phyloP scores from a whole-genome alignment of 2,888 invertebrate genomes.

The Agrotis clavis region DNA sequence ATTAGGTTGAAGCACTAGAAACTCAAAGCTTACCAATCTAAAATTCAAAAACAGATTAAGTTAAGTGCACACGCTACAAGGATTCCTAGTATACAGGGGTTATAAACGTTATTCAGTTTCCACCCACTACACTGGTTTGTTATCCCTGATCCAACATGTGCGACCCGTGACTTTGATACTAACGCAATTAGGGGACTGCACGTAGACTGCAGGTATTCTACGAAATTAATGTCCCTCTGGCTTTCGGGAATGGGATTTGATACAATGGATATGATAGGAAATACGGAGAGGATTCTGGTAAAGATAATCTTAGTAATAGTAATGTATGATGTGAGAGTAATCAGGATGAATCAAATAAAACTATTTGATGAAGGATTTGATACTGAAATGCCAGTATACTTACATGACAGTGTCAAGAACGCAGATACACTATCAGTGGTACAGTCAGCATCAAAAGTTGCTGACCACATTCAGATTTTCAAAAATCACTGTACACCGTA shows the following conservation, averaged over 20 bases:
- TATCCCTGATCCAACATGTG: slow-evolving; percentile 27
- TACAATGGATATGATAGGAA: neutral
- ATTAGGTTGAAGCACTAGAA: slow-evolving; percentile 15
- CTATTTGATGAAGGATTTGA: neutral
- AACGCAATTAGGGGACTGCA: slow-evolving; percentile 34
- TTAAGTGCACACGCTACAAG: slow-evolving; percentile 11
- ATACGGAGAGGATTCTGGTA: neutral
- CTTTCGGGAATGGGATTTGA: neutral
- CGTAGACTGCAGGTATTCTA: slow-evolving; percentile 17
- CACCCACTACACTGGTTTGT: slow-evolving; percentile 2
- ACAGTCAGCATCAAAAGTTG: no score
- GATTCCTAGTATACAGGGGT: slow-evolving; percentile 8
- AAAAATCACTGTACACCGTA: no score
- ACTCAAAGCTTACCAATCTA: slow-evolving; percentile 14
- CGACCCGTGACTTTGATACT: slow-evolving; percentile 32
- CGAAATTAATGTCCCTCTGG: slow-evolving; percentile 2
- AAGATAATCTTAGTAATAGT: neutral
- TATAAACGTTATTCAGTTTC: slow-evolving; percentile 11
- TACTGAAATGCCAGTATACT: neutral
- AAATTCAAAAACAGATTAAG: slow-evolving; percentile 21
- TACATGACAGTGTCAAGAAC: neutral
- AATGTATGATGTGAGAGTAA: neutral
- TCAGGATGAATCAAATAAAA: neutral
- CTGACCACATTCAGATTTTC: no score
- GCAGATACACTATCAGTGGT: no score